Conservation (phyloP, 2,113 vertebrate genomes). For the Irena cyanogastra region DNA sequence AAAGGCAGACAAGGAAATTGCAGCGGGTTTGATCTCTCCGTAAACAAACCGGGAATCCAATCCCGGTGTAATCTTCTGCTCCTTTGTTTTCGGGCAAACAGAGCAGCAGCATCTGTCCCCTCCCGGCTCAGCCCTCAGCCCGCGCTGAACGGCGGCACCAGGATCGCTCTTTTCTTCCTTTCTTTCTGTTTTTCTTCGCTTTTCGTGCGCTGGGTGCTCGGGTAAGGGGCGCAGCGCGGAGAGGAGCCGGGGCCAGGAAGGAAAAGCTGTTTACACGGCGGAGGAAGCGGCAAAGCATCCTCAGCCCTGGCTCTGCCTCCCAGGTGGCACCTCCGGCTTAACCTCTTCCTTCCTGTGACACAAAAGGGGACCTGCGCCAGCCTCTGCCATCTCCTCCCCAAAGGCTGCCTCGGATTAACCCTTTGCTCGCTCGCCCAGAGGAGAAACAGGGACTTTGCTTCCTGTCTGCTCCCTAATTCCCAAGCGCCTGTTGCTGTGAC, state of each 20-base stretch:
- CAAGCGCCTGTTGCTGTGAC: not conserved
- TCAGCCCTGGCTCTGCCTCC: slow-evolving; percentile 16
- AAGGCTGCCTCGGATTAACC: not conserved
- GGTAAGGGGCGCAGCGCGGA: slow-evolving; percentile 2
- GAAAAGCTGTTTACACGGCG: slow-evolving; percentile 17
- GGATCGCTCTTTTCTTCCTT: not conserved
- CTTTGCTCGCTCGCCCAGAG: not conserved
- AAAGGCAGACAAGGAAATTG: not conserved
- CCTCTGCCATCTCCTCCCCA: not conserved
- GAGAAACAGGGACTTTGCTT: not conserved
- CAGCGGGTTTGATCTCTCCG: slow-evolving; percentile 13
- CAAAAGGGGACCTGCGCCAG: not conserved
- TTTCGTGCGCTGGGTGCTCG: not conserved
- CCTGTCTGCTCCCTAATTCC: not conserved
- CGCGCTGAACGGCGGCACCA: not conserved
- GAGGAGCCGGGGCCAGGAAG: slow-evolving; percentile 4
- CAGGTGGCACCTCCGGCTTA: slow-evolving; percentile 49
- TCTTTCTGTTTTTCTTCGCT: not conserved
- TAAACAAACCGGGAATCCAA: not conserved
- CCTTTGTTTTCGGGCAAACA: slow-evolving; percentile 51
- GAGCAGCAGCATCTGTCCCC: slow-evolving; percentile 43
- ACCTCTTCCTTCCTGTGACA: slow-evolving; percentile 1
- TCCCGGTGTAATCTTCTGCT: not conserved
- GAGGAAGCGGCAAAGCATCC: slow-evolving; percentile 35
- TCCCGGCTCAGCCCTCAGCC: not conserved